Evolutionary conservation across 2,888 invertebrate species (phyloP).

Genomic region (Agrotis ipsilon): DNA sequence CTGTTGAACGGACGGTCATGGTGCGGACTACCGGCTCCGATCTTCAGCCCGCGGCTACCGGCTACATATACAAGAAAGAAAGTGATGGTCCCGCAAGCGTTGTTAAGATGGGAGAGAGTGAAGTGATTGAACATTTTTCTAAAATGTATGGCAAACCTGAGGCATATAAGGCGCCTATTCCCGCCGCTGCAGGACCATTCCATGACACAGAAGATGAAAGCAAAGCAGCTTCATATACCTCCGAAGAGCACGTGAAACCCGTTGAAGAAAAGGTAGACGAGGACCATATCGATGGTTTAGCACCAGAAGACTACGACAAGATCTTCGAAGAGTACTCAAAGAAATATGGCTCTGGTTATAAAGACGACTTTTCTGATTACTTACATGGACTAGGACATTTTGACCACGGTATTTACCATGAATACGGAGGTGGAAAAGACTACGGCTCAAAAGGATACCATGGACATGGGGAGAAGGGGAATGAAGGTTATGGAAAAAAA

Average conservation of each 20-base stretch:
- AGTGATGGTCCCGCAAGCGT: conserved; percentile 87
- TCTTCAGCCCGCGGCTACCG: conserved; percentile 91
- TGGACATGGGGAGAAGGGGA: conserved; percentile 88
- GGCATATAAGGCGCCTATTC: conserved; percentile 79
- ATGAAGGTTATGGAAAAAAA: conserved; percentile 87
- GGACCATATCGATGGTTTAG: conserved; percentile 76
- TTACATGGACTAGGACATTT: conserved; percentile 78
- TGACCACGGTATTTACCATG: conserved; percentile 75
- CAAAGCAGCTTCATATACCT: conserved; percentile 76
- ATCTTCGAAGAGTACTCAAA: conserved; percentile 77
- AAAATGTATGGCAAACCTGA: conserved; percentile 82
- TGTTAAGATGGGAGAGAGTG: conserved; percentile 85
- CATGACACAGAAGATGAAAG: conserved; percentile 76
- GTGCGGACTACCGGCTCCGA: conserved; percentile 91
- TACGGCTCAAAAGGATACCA: conserved; percentile 84
- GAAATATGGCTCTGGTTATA: conserved; percentile 77
- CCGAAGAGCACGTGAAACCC: conserved; percentile 79
- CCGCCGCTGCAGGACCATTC: conserved; percentile 76
- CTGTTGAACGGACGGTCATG: conserved; percentile 90
- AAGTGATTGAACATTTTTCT: conserved; percentile 85
- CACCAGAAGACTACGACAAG: conserved; percentile 81
- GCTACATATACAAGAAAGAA: conserved; percentile 90
- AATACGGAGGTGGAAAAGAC: conserved; percentile 83
- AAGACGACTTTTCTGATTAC: conserved; percentile 82
- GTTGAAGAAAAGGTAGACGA: conserved; percentile 80